Conservation (phyloP, 1,140 invertebrate species). For the Branchinecta lynchi region DNA sequence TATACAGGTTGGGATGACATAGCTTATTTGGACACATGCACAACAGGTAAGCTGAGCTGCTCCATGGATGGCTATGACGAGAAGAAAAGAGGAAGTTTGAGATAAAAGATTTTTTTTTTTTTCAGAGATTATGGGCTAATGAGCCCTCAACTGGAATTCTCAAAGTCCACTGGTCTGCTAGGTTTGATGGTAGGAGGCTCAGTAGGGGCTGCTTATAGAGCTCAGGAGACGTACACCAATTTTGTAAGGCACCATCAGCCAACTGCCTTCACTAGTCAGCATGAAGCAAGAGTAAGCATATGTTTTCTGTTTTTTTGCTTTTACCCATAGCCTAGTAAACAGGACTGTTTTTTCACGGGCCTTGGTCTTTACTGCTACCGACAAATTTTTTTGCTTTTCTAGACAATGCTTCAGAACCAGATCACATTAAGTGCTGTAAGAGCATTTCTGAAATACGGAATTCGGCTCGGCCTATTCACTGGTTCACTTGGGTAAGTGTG, state of each 20-base stretch:
- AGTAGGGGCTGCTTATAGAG: background rate
- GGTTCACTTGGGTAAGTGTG: background rate
- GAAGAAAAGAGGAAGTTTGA: no score
- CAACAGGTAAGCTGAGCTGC: no score
- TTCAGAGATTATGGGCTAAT: background rate
- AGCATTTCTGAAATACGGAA: background rate
- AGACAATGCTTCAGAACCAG: background rate
- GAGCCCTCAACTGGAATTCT: background rate
- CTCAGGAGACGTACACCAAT: background rate
- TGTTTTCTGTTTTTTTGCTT: background rate
- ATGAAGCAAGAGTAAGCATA: slow-evolving; percentile 1
- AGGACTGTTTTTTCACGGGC: no score
- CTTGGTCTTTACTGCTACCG: no score
- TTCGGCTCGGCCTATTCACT: background rate
- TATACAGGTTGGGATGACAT: no score
- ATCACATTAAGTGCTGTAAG: background rate
- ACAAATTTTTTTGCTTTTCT: background rate
- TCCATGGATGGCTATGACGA: no score
- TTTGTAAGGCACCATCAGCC: background rate
- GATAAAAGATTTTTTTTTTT: background rate
- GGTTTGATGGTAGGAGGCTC: background rate
- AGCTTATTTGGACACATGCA: no score
- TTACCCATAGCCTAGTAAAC: no score
- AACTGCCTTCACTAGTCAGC: background rate
- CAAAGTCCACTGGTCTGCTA: background rate